A percentile compares a stretch with the other conserved stretches of the same genome.
Evolutionary conservation across 2,113 vertebrate species (phyloP).

Genomic region (Heptranchias perlo): DNA sequence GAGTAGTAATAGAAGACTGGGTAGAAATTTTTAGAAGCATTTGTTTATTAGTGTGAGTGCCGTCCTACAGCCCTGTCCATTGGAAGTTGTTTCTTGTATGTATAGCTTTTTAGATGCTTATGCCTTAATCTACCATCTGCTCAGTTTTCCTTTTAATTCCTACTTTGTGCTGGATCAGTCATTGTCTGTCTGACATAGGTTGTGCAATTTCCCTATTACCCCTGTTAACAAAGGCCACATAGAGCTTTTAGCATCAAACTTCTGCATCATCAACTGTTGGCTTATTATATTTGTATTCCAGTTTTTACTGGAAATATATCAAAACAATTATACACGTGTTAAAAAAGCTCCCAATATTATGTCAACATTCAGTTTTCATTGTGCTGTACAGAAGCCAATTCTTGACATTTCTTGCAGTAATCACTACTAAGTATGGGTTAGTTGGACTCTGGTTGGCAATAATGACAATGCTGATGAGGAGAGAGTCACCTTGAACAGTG

Average conservation of each 20-base stretch:
- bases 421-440: neutral
- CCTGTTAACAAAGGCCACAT: neutral
- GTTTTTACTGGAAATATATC: neutral
- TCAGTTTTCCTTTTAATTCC: neutral
- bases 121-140: neutral
- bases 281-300: neutral
- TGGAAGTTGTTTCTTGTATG: neutral
- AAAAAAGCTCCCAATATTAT: neutral
- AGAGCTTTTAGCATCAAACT: constrained; percentile 8
- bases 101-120: neutral
- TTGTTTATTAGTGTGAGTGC: neutral
- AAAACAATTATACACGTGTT: neutral
- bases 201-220: neutral
- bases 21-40: neutral
- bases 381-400: neutral
- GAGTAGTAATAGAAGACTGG: neutral
- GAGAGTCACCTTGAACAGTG: neutral
- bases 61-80: neutral
- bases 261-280: neutral
- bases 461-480: neutral
- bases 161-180: neutral
- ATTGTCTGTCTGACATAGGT: neutral
- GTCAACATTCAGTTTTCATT: neutral
- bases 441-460: neutral
- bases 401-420: neutral